A percentile compares a stretch with the other conserved stretches of the same genome.
These are phyloP conservation scores for Caradrina clavipalpis DNA, from an alignment of 2,888 invertebrate genomes.

Conservation along the genomic window DNA sequence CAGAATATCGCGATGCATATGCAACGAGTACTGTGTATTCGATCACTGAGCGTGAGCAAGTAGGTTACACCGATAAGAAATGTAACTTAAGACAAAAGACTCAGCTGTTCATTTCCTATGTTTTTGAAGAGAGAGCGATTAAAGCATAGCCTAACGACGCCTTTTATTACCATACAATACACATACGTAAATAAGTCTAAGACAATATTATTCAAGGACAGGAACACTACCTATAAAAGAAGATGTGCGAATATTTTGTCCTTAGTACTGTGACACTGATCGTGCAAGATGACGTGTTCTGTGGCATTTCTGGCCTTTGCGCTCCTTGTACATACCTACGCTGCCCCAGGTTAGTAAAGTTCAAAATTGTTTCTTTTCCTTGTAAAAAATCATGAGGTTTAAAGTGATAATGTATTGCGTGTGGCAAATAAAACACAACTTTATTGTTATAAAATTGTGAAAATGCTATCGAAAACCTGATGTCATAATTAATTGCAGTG, in stretches of 20 bases:
- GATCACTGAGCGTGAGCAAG: no score
- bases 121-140: no score
- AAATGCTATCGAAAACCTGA: no score
- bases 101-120: no score
- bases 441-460: neutral
- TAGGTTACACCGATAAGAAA: no score
- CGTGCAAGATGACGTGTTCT: slow-evolving; percentile 12
- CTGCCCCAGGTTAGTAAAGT: slow-evolving; percentile 14
- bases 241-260: slow-evolving; percentile 5
- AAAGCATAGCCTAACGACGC: neutral
- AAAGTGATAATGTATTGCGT: neutral
- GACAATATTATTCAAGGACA: neutral
- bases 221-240: slow-evolving; percentile 8
- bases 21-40: no score
- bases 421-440: neutral
- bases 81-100: no score
- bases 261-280: slow-evolving; percentile 5
- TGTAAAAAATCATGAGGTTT: neutral
- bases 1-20: no score
- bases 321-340: neutral
- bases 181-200: neutral
- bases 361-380: neutral
- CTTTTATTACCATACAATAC: neutral
- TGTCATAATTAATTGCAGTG: no score
- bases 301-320: neutral